Conservation (phyloP, 2,888 invertebrate species). For the Drosophila longiperda region DNA sequence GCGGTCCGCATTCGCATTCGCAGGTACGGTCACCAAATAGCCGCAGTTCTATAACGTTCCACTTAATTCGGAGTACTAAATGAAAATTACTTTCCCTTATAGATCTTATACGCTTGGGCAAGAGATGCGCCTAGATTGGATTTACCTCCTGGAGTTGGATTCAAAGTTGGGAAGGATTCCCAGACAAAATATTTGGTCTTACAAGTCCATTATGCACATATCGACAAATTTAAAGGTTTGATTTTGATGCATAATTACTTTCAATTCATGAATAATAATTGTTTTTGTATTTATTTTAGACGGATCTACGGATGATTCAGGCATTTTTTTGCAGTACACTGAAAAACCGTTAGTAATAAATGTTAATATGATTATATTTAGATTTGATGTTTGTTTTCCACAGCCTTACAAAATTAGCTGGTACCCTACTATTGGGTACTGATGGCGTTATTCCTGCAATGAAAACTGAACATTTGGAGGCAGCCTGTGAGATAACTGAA, state of each 20-base stretch:
- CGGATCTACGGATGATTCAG: conserved; percentile 93
- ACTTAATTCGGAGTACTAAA: neutral
- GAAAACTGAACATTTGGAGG: conserved; percentile 93
- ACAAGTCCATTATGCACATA: conserved; percentile 94
- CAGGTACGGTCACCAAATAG: conserved; percentile 66
- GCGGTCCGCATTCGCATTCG: conserved; percentile 89
- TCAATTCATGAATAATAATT: neutral
- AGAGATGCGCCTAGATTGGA: conserved; percentile 93
- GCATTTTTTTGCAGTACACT: conserved; percentile 92
- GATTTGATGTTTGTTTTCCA: conserved; percentile 63
- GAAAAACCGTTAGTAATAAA: conserved; percentile 87
- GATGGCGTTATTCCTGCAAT: conserved; percentile 91
- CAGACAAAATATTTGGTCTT: conserved; percentile 95
- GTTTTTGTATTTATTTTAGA: conserved; percentile 85
- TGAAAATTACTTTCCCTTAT: neutral
- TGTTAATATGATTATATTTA: too few relatives aligned
- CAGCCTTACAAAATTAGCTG: conserved; percentile 94
- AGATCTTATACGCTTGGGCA: conserved; percentile 98
- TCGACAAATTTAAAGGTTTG: conserved; percentile 87
- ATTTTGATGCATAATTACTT: neutral
- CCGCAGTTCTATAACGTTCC: neutral
- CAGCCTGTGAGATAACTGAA: conserved; percentile 92
- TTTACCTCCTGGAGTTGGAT: conserved; percentile 95
- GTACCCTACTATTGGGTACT: conserved; percentile 95
- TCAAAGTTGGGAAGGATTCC: conserved; percentile 94